Conservation (phyloP, 2,113 vertebrate genomes). For the Butorides virescens region DNA sequence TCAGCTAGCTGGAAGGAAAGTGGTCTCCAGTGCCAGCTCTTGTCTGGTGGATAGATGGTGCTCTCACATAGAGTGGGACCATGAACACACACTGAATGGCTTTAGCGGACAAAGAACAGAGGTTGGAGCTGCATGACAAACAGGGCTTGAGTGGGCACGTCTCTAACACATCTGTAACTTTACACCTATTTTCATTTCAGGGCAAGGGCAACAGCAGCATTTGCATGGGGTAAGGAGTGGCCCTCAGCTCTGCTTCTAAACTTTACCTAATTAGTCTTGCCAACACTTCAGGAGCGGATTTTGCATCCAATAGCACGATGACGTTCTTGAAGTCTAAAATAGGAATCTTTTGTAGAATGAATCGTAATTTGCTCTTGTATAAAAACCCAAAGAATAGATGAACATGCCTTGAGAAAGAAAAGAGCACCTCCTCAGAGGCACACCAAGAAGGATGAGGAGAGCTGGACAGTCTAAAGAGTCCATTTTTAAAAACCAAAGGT, state of each 20-base stretch:
- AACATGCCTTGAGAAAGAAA: neutral
- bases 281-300: neutral
- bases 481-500: neutral
- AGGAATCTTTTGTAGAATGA: neutral
- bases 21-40: neutral
- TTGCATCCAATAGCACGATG: neutral
- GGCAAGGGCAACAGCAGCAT: neutral
- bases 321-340: neutral
- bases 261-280: neutral
- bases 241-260: neutral
- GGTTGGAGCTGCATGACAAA: neutral
- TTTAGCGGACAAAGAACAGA: neutral
- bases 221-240: neutral
- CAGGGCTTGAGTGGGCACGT: rapidly evolving
- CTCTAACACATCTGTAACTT: neutral
- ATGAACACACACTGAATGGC: neutral
- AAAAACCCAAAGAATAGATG: neutral
- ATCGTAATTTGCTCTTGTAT: neutral
- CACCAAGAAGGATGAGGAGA: neutral
- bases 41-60: neutral
- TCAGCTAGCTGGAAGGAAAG: neutral
- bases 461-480: neutral
- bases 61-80: neutral
- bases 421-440: neutral
- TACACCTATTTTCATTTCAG: neutral